Base-by-base conservation (phyloP, 1,140 invertebrate species). In the Limonius californicus region DNA sequence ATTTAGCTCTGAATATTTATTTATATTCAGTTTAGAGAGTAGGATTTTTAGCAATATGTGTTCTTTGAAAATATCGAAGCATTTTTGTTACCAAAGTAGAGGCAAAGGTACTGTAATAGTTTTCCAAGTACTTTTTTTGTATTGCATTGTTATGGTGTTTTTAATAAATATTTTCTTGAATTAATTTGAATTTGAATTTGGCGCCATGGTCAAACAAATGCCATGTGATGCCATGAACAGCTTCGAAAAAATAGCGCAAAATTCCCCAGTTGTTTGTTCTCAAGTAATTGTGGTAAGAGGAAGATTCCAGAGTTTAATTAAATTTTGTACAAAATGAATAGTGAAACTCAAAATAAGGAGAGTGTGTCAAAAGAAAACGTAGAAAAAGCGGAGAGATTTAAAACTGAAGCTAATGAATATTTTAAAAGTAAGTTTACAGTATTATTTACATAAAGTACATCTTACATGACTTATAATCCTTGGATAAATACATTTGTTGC, bases 321-420 rank as follows among this genome's bases (percentile, higher is more conserved):
- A 39, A 6, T 11, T 39, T 50, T 43, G 57, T 56, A 53, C 35
- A 67, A 55, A 67, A 70, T 68, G 67, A 63, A 61, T 47, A 56
- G 54, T 21, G 64, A 71, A 55, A 61, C 39, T 30, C 55, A 54
- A 27, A 57, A 57, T 35, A 62, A 63, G 35, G 16, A 19, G 19
- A 59, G 15, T 16, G 16, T 59, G 18, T 43, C 73, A 23, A 65
- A 73, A 35, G 78, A 83, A 70, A 74, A 80, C 65, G 71, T 74
- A 15, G 71, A 80, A 59, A 77, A 78, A 71, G 90, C 91, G 8
- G 89, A 92, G 78, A 81, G 85, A 70, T 81, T 87, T 58, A 95
- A 95, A 81, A 86, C 90, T 72, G 81, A 89, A 74, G 92, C 91
- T 11, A 95, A 95, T 78, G 83, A 87, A 70, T 87, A 81, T 75